Evolutionary conservation across 2,888 invertebrate genomes (phyloP).

Genomic region (Bugula neritina): DNA sequence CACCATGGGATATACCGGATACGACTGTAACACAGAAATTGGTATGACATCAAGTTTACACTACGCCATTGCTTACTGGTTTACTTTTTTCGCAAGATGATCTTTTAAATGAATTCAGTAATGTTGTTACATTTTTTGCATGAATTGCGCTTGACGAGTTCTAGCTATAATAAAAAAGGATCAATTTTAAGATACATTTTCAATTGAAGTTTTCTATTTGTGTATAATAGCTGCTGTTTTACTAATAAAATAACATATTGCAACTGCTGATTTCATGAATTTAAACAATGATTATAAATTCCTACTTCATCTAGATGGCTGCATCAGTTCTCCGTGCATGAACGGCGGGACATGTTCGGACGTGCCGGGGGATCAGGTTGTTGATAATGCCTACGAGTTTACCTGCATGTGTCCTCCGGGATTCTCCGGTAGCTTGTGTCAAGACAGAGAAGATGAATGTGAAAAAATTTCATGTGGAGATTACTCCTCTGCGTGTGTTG

Average conservation of each 20-base stretch:
- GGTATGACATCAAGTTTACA: too few relatives aligned
- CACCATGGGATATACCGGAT: background rate
- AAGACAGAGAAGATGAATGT: slow-evolving; percentile 33
- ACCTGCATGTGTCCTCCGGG: slow-evolving; percentile 24
- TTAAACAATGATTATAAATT: background rate
- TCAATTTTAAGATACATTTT: too few relatives aligned
- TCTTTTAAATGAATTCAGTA: too few relatives aligned
- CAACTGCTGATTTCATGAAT: background rate
- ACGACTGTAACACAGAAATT: slow-evolving; percentile 5
- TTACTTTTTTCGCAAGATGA: too few relatives aligned
- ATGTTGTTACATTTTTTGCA: too few relatives aligned
- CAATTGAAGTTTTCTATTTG: too few relatives aligned
- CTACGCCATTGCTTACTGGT: too few relatives aligned
- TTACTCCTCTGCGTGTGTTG: slow-evolving; percentile 26
- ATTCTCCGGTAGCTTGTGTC: slow-evolving; percentile 26
- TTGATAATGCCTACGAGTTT: background rate
- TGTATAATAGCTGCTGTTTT: too few relatives aligned
- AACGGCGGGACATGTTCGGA: slow-evolving; percentile 27
- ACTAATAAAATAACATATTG: too few relatives aligned
- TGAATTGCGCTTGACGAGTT: too few relatives aligned
- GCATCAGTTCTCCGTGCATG: slow-evolving; percentile 23
- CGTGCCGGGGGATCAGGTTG: background rate
- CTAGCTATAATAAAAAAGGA: too few relatives aligned
- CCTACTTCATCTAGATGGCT: background rate
- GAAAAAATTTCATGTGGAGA: slow-evolving; percentile 34